These are phyloP conservation scores for Channa argus DNA, from an alignment of 2,113 vertebrate genomes.

Conservation along the genomic window DNA sequence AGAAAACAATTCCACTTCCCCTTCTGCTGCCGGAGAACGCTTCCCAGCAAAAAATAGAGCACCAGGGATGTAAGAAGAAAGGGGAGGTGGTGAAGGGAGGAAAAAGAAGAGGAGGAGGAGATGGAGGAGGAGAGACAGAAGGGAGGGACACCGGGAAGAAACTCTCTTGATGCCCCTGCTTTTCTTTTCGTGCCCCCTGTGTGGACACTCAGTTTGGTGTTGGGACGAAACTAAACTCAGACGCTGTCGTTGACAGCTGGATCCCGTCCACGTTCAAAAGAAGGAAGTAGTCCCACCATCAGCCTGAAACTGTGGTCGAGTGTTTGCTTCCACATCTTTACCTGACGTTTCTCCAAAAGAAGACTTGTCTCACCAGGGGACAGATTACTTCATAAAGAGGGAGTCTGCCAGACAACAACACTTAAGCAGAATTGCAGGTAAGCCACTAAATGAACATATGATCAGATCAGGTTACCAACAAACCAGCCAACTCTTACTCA, in stretches of 20 bases:
- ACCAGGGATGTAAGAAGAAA: conserved; percentile 82
- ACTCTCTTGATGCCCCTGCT: conserved; percentile 83
- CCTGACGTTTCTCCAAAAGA: conserved; percentile 22
- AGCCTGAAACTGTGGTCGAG: not conserved
- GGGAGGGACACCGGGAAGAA: conserved; percentile 64
- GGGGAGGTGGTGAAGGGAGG: conserved; percentile 66
- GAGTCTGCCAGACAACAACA: not conserved
- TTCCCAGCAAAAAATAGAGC: conserved; percentile 89
- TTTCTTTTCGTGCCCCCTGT: conserved; percentile 80
- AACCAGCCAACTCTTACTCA: not conserved
- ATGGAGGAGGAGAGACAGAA: conserved; percentile 82
- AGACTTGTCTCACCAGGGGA: not conserved
- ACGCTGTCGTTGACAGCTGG: not conserved
- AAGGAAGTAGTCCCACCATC: conserved; percentile 1
- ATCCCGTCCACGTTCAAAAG: conserved; percentile 11
- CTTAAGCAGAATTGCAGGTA: conserved; percentile 45
- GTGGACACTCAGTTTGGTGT: conserved; percentile 63
- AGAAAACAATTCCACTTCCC: conserved; percentile 97
- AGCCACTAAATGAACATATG: not conserved
- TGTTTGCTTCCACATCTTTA: conserved; percentile 36
- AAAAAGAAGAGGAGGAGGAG: conserved; percentile 70
- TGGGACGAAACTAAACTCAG: conserved; percentile 32
- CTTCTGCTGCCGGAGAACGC: conserved; percentile 86
- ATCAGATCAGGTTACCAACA: too few relatives aligned
- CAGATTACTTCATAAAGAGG: conserved; percentile 5